Conservation (phyloP, 2,797 vertebrate genomes). For the Tinamus major region DNA sequence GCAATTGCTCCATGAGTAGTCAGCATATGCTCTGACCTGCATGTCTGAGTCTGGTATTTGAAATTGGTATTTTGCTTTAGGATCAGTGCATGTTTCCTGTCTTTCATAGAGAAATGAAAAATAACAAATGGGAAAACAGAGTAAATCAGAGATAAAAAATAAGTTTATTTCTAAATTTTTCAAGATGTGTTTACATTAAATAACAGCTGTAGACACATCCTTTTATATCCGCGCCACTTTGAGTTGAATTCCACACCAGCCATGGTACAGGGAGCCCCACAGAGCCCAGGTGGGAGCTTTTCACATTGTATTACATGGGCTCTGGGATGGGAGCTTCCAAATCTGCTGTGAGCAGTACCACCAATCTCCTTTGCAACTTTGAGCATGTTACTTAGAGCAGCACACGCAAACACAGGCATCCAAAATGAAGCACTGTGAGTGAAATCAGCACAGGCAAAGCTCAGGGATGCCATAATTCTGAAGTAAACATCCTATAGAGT, state of each 20-base stretch:
- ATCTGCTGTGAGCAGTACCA: rapidly evolving
- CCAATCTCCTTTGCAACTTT: background rate
- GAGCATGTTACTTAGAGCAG: background rate
- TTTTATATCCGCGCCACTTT: background rate
- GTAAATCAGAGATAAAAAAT: background rate
- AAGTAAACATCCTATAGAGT: too few species aligned
- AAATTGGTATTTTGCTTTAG: constrained; percentile 15
- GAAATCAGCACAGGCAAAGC: background rate
- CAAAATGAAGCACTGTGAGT: background rate
- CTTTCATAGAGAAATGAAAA: background rate
- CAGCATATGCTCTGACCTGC: background rate
- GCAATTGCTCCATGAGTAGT: background rate
- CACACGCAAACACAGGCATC: background rate
- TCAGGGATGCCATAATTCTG: background rate
- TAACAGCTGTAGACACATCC: background rate
- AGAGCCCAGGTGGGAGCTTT: background rate
- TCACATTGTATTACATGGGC: background rate
- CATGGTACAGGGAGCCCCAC: rapidly evolving
- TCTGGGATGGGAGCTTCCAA: background rate
- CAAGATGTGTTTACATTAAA: background rate
- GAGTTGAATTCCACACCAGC: background rate
- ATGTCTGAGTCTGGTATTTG: background rate
- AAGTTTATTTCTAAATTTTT: background rate
- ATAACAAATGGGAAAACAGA: background rate
- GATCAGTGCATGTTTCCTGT: background rate